Evolutionary conservation across 2,888 invertebrate genomes (phyloP).

Genomic region (Tachina lurida): DNA sequence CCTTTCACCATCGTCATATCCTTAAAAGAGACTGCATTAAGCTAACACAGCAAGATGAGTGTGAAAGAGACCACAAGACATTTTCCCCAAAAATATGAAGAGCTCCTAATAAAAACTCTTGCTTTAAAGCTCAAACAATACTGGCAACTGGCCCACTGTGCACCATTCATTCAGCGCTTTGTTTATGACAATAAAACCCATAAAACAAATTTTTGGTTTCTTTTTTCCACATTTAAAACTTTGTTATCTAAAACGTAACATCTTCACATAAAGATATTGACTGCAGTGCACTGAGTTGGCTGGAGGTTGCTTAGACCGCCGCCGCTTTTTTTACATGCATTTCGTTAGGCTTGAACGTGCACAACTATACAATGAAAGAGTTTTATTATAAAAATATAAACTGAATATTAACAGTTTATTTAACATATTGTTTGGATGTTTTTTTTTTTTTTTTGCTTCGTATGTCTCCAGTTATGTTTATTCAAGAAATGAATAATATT

Average conservation of each 20-base stretch:
- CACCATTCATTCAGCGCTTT: background rate
- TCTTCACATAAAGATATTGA: constrained; percentile 37
- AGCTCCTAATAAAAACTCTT: too few species aligned
- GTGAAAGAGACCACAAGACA: too few species aligned
- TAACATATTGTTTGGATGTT: constrained; percentile 13
- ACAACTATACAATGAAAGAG: constrained; percentile 1
- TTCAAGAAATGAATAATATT: constrained; percentile 13
- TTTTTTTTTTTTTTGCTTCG: background rate
- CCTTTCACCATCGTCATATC: too few species aligned
- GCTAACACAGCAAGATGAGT: too few species aligned
- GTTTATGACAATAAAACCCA: constrained; percentile 7
- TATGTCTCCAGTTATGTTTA: background rate
- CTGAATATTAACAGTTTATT: constrained; percentile 50
- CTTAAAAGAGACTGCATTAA: too few species aligned
- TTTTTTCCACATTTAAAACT: constrained; percentile 35
- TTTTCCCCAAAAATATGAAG: too few species aligned
- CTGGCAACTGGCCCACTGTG: background rate
- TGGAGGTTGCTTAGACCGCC: constrained; percentile 8
- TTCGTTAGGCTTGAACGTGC: constrained; percentile 52
- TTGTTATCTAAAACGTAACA: constrained; percentile 63
- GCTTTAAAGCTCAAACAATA: too few species aligned
- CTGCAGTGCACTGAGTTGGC: background rate
- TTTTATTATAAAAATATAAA: constrained; percentile 22
- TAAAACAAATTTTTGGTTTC: constrained; percentile 16
- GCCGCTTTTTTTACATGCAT: constrained; percentile 16